Conservation (phyloP, 2,888 invertebrate genomes). For the Acrobasis suavella region DNA sequence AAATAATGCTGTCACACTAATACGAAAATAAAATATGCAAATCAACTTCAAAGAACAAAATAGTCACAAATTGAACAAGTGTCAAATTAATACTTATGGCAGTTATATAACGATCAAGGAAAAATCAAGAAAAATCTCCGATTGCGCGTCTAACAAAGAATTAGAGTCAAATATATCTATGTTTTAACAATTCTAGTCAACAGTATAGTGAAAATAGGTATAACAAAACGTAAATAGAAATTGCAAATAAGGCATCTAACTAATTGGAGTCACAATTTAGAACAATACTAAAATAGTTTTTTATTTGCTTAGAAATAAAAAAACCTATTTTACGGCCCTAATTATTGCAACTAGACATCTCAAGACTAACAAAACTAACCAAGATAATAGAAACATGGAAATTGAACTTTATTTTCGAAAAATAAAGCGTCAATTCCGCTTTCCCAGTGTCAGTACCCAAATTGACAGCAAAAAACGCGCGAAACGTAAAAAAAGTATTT, state of each 20-base stretch:
- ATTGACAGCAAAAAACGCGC: too few species aligned
- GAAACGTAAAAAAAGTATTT: too few species aligned
- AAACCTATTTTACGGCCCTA: not conserved
- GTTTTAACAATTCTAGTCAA: slow-evolving; percentile 25
- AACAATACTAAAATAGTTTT: not conserved
- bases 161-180: slow-evolving; percentile 7
- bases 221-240: not conserved
- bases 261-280: not conserved
- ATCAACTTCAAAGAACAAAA: slow-evolving; percentile 12
- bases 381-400: slow-evolving; percentile 26
- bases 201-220: not conserved
- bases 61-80: not conserved
- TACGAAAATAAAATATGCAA: slow-evolving; percentile 5
- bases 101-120: slow-evolving; percentile 21
- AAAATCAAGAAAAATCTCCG: slow-evolving; percentile 26
- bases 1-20: slow-evolving; percentile 49
- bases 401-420: slow-evolving; percentile 36
- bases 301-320: slow-evolving; percentile 9
- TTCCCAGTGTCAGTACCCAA: too few species aligned
- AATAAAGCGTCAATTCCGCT: slow-evolving; percentile 33
- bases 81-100: not conserved
- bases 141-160: slow-evolving; percentile 35
- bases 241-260: not conserved
- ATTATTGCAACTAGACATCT: not conserved
- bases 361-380: slow-evolving; percentile 7